These are phyloP conservation scores for Philaethria dido DNA, from an alignment of 2,888 invertebrate species.

Conservation along the genomic window DNA sequence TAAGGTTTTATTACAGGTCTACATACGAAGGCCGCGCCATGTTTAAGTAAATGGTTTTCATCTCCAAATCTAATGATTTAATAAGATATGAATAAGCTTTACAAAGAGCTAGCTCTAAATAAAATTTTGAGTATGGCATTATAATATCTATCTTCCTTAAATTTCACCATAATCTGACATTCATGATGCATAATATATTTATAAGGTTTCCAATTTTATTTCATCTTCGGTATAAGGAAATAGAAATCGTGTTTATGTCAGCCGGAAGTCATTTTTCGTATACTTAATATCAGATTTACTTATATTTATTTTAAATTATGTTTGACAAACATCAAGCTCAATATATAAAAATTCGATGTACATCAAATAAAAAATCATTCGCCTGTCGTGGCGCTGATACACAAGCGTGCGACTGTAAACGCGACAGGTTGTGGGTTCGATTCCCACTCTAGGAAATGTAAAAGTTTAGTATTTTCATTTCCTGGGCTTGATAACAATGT, in stretches of 20 bases:
- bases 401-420: too few relatives aligned
- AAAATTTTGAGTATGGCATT: background rate
- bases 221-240: background rate
- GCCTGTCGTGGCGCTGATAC: too few relatives aligned
- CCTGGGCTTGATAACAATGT: too few relatives aligned
- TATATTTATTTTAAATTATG: conserved; percentile 1
- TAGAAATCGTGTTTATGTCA: conserved; percentile 5
- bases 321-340: background rate
- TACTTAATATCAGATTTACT: conserved; percentile 2
- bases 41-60: background rate
- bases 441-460: too few relatives aligned
- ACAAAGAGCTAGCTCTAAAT: background rate
- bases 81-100: background rate
- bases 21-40: background rate
- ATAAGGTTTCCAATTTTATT: conserved; percentile 16
- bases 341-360: too few relatives aligned
- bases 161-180: conserved; percentile 19
- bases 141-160: conserved; percentile 8
- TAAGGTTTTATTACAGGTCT: background rate
- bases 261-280: conserved; percentile 10
- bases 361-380: too few relatives aligned
- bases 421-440: too few relatives aligned
- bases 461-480: background rate
- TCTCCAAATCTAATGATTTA: background rate
- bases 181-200: background rate